These are phyloP conservation scores for Thymelicus sylvestris DNA, from an alignment of 2,888 invertebrate species.

Conservation along the genomic window DNA sequence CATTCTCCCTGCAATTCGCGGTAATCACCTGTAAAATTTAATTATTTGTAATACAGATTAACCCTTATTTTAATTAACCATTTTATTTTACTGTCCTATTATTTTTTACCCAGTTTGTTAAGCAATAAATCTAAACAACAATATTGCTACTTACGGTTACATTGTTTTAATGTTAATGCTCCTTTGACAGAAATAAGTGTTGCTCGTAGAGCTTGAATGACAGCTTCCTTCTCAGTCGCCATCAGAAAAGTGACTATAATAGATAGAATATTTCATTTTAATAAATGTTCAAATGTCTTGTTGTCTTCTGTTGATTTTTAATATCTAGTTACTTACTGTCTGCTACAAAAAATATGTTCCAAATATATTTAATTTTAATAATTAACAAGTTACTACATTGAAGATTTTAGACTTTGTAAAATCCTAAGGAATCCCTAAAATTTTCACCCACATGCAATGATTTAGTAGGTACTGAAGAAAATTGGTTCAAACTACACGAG, in stretches of 20 bases:
- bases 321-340: background rate
- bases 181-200: conserved; percentile 81
- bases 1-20: conserved; percentile 85
- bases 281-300: background rate
- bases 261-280: background rate
- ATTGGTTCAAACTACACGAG: no score
- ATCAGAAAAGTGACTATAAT: conserved; percentile 47
- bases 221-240: conserved; percentile 76
- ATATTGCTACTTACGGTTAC: conserved; percentile 77
- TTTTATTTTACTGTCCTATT: no score
- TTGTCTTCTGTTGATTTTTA: no score
- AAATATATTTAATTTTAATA: no score
- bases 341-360: no score
- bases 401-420: no score
- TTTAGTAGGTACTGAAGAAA: no score
- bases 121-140: background rate
- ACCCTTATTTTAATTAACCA: background rate
- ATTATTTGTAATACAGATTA: conserved; percentile 3
- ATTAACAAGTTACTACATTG: no score
- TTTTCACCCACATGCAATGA: no score
- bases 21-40: conserved; percentile 82
- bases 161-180: conserved; percentile 75
- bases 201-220: conserved; percentile 76
- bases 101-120: no score
- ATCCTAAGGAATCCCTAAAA: no score